Evolutionary conservation across 2,113 vertebrate genomes (phyloP), one percentile per base, ranked within the genome.

Genomic region (Oncorhynchus mykiss): DNA sequence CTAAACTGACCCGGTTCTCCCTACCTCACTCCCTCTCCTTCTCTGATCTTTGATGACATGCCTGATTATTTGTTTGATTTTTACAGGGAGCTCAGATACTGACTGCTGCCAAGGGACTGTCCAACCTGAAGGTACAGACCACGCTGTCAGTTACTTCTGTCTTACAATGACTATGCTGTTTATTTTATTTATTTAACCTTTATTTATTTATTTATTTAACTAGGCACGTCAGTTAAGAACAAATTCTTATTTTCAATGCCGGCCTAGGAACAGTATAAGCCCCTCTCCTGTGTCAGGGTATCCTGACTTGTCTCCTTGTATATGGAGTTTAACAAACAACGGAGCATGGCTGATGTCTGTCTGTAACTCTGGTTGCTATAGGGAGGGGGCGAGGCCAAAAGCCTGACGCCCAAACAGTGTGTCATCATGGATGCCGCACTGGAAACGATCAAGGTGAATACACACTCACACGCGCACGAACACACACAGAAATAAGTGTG

Each of bases 71-170:
- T 49, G 7, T 24, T 39, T 68, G 5, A 45, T 49, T 9, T 85
- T 68, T 88, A 14, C 87, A 99, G 98, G 96, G 98, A 20, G 93
- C 96, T 68, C 98, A 97, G 80, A 88, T 99, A 90, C 95, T 99
- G 89, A 97, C 93, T 74, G 98, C 97, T 54, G 98, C 98, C 74
- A 99, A 98, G 91, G 97, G 99, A 84, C 95, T 99, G 72, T 99
- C 97, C 12, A 99, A 95, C 84, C 89, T 99, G n/a, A 99, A 99
- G 97, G 98, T 99, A 94, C 77, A 75, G 72, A 64, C 34, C 3
- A 14, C 45, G 2, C 70, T 72, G 9, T 5, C n/a, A 4, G 9
- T 25, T 18, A 51, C 25, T 51, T 12, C 54, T 20, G 14, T 20
- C 16, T 20, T 57, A 45, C 9, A 11, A 45, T 45, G 39, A 0